A percentile compares a stretch with the other conserved stretches of the same genome.
phyloP scores from a whole-genome alignment of 2,113 vertebrate genomes.

The Solea senegalensis region DNA sequence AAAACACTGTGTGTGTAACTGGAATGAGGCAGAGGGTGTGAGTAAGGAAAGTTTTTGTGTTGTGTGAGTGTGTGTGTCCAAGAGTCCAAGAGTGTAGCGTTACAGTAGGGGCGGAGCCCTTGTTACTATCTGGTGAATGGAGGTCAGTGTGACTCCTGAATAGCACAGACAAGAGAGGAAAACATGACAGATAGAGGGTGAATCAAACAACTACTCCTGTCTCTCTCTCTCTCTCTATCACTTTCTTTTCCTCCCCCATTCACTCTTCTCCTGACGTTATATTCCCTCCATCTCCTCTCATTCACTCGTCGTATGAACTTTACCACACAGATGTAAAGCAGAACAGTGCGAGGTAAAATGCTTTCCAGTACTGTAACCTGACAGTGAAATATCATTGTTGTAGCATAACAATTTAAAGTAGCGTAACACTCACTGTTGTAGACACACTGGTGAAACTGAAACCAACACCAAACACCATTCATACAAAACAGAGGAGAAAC shows the following conservation, averaged over 20 bases:
- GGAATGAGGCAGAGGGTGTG: conserved; percentile 40
- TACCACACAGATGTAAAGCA: not conserved
- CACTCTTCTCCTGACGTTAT: not conserved
- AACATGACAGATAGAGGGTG: conserved; percentile 51
- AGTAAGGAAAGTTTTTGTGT: conserved; percentile 50
- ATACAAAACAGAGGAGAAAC: not conserved
- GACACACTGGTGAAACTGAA: not conserved
- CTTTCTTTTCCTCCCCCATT: not conserved
- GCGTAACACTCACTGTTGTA: not conserved
- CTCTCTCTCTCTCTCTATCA: not conserved
- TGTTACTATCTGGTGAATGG: conserved; percentile 60
- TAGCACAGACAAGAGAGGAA: conserved; percentile 31
- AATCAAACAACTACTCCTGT: conserved; percentile 27
- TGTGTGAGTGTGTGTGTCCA: conserved; percentile 21
- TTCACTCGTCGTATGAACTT: too few relatives aligned
- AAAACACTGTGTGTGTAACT: conserved; percentile 45
- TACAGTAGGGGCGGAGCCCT: conserved; percentile 50
- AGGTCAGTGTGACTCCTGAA: conserved; percentile 71
- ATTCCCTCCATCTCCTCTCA: not conserved
- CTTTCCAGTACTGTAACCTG: too few relatives aligned
- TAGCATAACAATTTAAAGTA: not conserved
- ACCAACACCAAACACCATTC: not conserved
- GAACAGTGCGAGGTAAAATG: not conserved
- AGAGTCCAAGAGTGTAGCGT: conserved; percentile 25
- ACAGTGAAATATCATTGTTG: too few relatives aligned